Conservation (phyloP, 37 sponge, comb jelly and placozoan genomes). For the Hexactinellida sp. region DNA sequence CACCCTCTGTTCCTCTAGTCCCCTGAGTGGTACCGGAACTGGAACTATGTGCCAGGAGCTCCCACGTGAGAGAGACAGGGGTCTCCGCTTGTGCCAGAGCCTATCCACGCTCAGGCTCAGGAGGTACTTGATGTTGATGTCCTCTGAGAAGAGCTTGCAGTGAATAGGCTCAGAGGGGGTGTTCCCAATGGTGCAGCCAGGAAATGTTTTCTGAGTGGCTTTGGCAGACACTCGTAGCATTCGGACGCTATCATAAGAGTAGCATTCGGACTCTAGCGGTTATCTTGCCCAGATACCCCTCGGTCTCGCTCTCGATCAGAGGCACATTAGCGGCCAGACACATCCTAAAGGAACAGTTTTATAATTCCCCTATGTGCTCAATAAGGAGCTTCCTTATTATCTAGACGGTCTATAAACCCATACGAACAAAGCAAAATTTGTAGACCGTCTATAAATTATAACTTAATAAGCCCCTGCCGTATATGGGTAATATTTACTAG, state of each 20-base stretch:
- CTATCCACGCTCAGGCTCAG: conserved; percentile 92
- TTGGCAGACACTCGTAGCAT: conserved; percentile 98
- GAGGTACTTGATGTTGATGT: conserved; percentile 82
- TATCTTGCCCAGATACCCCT: conserved; percentile 95
- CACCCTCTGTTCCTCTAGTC: conserved; percentile 71
- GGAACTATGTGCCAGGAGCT: conserved; percentile 24
- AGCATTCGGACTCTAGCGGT: no score
- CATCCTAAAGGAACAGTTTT: no score
- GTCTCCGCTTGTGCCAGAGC: conserved; percentile 76
- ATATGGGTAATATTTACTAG: no score
- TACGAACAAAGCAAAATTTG: no score
- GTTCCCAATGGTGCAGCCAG: conserved; percentile 95
- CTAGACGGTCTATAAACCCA: no score
- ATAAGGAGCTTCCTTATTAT: no score
- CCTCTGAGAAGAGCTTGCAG: conserved; percentile 82
- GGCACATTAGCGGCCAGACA: conserved; percentile 91
- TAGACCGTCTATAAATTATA: no score
- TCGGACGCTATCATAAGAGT: conserved; percentile 73
- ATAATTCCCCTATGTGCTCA: no score
- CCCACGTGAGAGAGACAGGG: conserved; percentile 55
- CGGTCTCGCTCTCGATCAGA: conserved; percentile 90
- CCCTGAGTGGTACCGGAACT: not conserved
- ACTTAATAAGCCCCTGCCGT: no score
- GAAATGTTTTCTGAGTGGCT: conserved; percentile 74
- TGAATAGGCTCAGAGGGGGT: conserved; percentile 99